Evolutionary conservation across 2,797 vertebrate species (phyloP).

Genomic region (Dryobates pubescens): DNA sequence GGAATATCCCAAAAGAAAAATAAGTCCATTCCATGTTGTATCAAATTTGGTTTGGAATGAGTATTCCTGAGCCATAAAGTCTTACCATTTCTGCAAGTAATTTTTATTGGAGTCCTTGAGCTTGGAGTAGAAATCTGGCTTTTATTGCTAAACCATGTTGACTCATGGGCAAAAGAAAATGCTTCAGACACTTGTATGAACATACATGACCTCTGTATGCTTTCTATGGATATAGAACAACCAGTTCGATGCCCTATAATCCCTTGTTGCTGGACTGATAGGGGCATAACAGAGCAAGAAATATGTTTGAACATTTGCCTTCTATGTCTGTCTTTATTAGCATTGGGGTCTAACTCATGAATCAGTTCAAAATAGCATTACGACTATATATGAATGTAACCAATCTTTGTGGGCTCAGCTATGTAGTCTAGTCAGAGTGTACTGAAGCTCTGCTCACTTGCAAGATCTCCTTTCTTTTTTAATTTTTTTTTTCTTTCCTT

Average conservation of each 20-base stretch:
- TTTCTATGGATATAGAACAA: background rate
- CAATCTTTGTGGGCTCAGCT: background rate
- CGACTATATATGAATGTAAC: accelerated
- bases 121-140: background rate
- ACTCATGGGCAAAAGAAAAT: background rate
- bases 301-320: background rate
- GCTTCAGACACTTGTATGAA: background rate
- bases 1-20: background rate
- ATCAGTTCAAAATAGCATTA: background rate
- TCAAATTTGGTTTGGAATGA: background rate
- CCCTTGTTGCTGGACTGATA: background rate
- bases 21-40: background rate
- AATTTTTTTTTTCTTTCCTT: background rate
- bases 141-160: background rate
- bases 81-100: background rate
- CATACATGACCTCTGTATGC: background rate
- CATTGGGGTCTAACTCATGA: background rate
- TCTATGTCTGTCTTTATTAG: background rate
- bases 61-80: background rate
- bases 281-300: background rate
- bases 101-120: background rate
- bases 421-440: background rate
- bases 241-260: background rate
- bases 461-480: background rate
- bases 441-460: background rate